Evolutionary conservation across 2,888 invertebrate genomes (phyloP).

Genomic region (Camponotus fellah): DNA sequence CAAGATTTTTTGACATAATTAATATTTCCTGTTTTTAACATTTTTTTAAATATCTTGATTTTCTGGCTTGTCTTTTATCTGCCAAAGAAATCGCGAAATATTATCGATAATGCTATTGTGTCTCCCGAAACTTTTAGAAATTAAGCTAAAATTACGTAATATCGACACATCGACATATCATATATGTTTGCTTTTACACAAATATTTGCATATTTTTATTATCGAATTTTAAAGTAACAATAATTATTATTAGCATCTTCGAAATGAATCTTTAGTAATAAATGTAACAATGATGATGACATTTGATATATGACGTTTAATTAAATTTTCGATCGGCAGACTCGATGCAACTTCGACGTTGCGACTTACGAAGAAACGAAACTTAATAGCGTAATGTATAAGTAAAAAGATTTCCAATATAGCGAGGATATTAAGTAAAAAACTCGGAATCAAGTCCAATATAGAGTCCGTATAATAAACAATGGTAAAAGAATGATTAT

Average conservation of each 20-base stretch:
- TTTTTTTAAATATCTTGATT: background rate
- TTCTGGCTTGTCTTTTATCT: background rate
- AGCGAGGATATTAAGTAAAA: slow-evolving; percentile 74
- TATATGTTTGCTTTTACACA: background rate
- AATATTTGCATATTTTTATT: slow-evolving; percentile 27
- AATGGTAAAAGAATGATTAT: slow-evolving; percentile 74
- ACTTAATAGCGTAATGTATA: slow-evolving; percentile 72
- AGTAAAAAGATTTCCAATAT: slow-evolving; percentile 73
- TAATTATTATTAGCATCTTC: slow-evolving; percentile 13
- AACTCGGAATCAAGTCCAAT: slow-evolving; percentile 80
- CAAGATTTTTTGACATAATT: background rate
- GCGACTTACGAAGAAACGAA: slow-evolving; percentile 74
- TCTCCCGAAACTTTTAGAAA: background rate
- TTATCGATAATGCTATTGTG: background rate
- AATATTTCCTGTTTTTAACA: background rate
- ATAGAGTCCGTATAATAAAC: slow-evolving; percentile 78
- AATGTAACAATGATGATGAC: background rate
- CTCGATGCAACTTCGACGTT: slow-evolving; percentile 72
- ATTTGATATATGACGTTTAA: background rate
- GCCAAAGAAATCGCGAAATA: background rate
- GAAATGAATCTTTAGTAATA: background rate
- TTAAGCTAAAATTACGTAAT: slow-evolving; percentile 18
- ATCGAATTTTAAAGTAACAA: slow-evolving; percentile 4
- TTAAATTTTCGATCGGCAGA: slow-evolving; percentile 20
- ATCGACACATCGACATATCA: background rate